Evolutionary conservation across 2,113 vertebrate genomes (phyloP).

Genomic region (Dipodomys spectabilis): DNA sequence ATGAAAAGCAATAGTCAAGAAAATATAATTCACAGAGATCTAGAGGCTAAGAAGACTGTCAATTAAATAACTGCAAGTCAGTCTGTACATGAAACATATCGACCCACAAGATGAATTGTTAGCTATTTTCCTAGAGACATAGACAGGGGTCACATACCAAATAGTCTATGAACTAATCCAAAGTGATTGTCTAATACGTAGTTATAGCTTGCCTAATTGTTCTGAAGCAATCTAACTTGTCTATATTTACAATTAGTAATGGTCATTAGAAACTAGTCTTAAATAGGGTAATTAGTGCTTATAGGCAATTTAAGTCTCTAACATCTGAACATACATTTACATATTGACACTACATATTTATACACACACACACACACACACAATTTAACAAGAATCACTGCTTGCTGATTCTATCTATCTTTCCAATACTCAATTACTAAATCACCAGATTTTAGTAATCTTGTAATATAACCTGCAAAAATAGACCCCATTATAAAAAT

Average conservation of each 20-base stretch:
- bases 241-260: not conserved
- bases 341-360: not conserved
- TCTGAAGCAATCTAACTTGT: not conserved
- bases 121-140: not conserved
- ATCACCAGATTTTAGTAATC: not conserved
- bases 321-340: not conserved
- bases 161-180: not conserved
- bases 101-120: not conserved
- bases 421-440: not conserved
- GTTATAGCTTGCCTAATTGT: not conserved
- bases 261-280: not conserved
- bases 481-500: not conserved
- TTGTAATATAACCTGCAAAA: not conserved
- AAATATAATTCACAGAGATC: not conserved
- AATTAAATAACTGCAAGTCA: not conserved
- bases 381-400: not conserved
- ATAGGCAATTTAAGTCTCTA: not conserved
- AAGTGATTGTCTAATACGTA: not conserved
- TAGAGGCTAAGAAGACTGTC: not conserved
- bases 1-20: not conserved
- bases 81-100: not conserved
- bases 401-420: conserved; percentile 17
- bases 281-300: not conserved
- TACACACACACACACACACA: not conserved
- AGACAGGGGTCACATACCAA: not conserved